Base-by-base conservation (phyloP, 2,113 vertebrate species). In the Speoplatyrhinus poulsoni region DNA sequence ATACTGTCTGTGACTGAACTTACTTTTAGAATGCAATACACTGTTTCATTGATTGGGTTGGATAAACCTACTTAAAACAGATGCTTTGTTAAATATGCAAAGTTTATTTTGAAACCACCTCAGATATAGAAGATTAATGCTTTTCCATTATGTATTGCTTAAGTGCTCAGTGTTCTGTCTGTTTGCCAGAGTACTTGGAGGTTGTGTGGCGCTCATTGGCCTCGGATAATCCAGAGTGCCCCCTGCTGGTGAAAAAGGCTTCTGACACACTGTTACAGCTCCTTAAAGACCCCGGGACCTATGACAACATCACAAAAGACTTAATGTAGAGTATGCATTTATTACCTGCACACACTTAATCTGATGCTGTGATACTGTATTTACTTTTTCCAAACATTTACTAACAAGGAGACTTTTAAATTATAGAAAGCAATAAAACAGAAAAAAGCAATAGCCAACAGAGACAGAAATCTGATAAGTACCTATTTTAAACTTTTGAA, bases 151-250 rank as follows among this genome's bases (percentile, higher is more conserved):
- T 9, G 10, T 75, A 4, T 12, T 15, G 41, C 10, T 36, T 15
- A 55, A 26, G 32, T 67, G 17, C 65, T 75, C 36, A 75, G 36
- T 83, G 57, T 66, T 16, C 48, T 70, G 46, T 36, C 6, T 80
- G 26, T 80, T 48, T 58, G 50, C 1, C 76, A 93, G 88, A 92
- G 65, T 92, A 92, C 67, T 59, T 91, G 68, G 90, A 94, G 79
- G 90, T 91, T 62, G 85, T 92, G 71, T 63, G 83, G 79, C 86
- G 74, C 15, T 89, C 86, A 0, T 79, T 87, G 71, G 87, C 85
- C 62, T 80, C 79, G 32, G 79, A 83, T 60, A 84, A 83, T 15
- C 53, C 71, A 0, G 67, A 89, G 59, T 90, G 88, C 63, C 87
- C 90, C 9, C 32, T 84, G 4, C 49, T 85, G 65, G 82, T 92